phyloP scores from a whole-genome alignment of 2,888 invertebrate genomes.

The Leptopilina syphax region DNA sequence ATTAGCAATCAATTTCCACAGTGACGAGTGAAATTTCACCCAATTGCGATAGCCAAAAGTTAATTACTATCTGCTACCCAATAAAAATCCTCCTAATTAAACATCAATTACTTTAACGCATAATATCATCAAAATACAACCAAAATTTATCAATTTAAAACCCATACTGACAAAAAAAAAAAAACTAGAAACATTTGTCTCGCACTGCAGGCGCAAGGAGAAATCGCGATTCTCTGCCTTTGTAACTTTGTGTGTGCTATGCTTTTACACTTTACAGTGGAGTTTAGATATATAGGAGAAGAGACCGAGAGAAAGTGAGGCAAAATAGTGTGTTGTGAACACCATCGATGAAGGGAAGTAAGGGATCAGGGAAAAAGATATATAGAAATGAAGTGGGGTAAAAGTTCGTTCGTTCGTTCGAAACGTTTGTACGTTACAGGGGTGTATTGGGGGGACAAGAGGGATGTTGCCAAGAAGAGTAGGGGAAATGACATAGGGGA shows the following conservation, averaged over 20 bases:
- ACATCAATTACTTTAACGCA: no score
- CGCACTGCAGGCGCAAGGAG: slow-evolving; percentile 19
- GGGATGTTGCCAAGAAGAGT: background rate
- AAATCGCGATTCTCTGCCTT: slow-evolving; percentile 26
- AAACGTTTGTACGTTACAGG: background rate
- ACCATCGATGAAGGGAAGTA: slow-evolving; percentile 40
- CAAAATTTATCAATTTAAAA: no score
- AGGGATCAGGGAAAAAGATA: slow-evolving; percentile 23
- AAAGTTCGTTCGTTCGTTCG: slow-evolving; percentile 39
- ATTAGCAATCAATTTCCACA: no score
- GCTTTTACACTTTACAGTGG: slow-evolving; percentile 33
- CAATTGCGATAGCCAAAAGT: no score
- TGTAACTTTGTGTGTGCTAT: slow-evolving; percentile 5
- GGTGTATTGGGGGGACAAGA: background rate
- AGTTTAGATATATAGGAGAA: slow-evolving; percentile 8
- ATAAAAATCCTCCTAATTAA: no score
- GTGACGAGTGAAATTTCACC: no score
- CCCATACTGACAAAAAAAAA: no score
- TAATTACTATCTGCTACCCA: no score
- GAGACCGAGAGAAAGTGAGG: slow-evolving; percentile 37
- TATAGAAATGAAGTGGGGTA: slow-evolving; percentile 39
- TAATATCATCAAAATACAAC: no score
- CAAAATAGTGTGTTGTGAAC: slow-evolving; percentile 33
- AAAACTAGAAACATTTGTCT: background rate
- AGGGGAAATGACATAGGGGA: slow-evolving; percentile 25